Conservation (phyloP, 2,888 invertebrate species). For the Drosophila neonasuta region DNA sequence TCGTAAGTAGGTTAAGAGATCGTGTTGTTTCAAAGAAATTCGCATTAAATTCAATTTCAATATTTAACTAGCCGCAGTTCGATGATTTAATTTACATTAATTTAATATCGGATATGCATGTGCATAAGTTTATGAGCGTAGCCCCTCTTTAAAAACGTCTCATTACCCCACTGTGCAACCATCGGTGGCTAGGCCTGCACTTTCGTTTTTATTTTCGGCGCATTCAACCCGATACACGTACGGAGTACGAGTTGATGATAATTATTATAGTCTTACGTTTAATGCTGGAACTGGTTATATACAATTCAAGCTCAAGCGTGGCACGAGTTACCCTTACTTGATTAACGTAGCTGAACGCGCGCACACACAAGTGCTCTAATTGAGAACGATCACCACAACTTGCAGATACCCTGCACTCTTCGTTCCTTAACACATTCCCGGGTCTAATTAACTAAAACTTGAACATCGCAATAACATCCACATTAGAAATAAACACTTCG, state of each 20-base stretch:
- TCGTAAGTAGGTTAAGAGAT: background rate
- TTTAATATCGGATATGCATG: background rate
- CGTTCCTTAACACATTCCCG: background rate
- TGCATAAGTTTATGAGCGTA: background rate
- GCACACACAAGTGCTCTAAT: constrained; percentile 9
- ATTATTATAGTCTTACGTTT: constrained; percentile 53
- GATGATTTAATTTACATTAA: background rate
- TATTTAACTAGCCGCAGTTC: background rate
- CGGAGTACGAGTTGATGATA: constrained; percentile 42
- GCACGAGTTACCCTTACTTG: constrained; percentile 49
- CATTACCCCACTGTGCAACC: constrained; percentile 30
- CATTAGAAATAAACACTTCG: background rate
- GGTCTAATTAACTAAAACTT: background rate
- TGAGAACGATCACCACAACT: constrained; percentile 1
- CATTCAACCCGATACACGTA: constrained; percentile 62
- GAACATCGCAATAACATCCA: background rate
- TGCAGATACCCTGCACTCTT: constrained; percentile 8
- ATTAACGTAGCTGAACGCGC: constrained; percentile 27
- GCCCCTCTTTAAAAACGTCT: background rate
- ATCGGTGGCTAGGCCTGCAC: constrained; percentile 47
- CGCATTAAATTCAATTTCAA: background rate
- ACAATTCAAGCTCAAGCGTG: constrained; percentile 51
- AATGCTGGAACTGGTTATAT: constrained; percentile 50
- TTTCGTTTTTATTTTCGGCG: constrained; percentile 61
- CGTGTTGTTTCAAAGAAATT: background rate